Percentiles rank a stretch among this genome's conserved stretches.
Evolutionary conservation across 2,888 invertebrate genomes (phyloP).

Genomic region (Clunio marinus): DNA sequence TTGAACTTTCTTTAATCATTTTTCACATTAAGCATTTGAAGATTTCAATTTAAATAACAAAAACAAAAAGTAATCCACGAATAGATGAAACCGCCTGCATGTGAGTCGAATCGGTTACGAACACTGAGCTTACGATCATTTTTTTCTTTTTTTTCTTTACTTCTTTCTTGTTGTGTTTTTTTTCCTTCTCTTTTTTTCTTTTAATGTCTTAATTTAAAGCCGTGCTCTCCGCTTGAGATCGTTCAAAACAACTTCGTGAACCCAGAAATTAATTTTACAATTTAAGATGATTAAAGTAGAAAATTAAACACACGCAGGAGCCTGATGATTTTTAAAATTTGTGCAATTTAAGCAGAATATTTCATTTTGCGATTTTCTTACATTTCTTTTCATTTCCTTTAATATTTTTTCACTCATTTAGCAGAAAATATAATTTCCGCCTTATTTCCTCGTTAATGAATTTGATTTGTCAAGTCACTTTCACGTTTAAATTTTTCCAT

Average conservation of each 20-base stretch:
- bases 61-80: too few relatives aligned
- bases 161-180: not conserved
- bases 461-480: too few relatives aligned
- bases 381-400: not conserved
- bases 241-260: not conserved
- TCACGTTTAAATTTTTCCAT: too few relatives aligned
- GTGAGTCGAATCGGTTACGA: constrained; percentile 33
- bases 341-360: not conserved
- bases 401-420: not conserved
- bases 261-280: not conserved
- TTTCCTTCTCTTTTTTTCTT: not conserved
- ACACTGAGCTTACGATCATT: constrained; percentile 29
- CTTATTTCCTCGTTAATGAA: too few relatives aligned
- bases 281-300: too few relatives aligned
- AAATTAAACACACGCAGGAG: too few relatives aligned
- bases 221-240: constrained; percentile 1
- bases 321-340: too few relatives aligned
- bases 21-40: too few relatives aligned
- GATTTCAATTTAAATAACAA: too few relatives aligned
- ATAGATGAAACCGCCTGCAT: constrained; percentile 20
- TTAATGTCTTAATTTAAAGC: constrained; percentile 12
- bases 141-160: not conserved
- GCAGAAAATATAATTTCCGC: too few relatives aligned
- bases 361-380: not conserved
- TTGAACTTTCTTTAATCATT: too few relatives aligned